Evolutionary conservation across 2,113 vertebrate species (phyloP).

Genomic region (Prunella fulvescens): DNA sequence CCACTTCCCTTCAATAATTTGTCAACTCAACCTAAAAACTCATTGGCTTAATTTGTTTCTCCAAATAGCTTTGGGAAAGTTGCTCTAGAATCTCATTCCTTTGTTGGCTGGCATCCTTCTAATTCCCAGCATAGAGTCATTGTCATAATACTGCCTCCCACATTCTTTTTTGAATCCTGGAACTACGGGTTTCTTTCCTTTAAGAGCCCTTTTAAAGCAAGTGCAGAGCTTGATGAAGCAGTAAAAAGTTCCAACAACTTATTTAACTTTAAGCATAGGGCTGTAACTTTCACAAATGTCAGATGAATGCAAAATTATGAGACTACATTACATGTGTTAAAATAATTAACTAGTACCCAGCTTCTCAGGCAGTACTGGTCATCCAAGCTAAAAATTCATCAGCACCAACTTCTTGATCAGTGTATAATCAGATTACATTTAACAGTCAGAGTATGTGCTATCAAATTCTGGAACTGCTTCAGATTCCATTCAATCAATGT

Average conservation of each 20-base stretch:
- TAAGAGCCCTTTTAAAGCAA: neutral
- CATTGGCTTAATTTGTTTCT: neutral
- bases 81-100: neutral
- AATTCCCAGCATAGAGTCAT: neutral
- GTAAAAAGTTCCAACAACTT: neutral
- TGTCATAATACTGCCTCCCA: neutral
- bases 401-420: neutral
- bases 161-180: neutral
- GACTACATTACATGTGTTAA: neutral
- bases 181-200: neutral
- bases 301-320: neutral
- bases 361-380: neutral
- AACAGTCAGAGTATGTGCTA: neutral
- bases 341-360: neutral
- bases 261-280: neutral
- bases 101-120: neutral
- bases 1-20: neutral
- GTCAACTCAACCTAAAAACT: neutral
- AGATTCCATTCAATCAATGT: neutral
- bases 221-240: neutral
- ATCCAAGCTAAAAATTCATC: neutral
- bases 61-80: neutral
- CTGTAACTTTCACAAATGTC: neutral
- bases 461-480: neutral
- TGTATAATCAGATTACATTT: neutral